Evolutionary conservation across 2,797 vertebrate species (phyloP), one percentile per base, ranked within the genome.

Genomic region (Channa striata): DNA sequence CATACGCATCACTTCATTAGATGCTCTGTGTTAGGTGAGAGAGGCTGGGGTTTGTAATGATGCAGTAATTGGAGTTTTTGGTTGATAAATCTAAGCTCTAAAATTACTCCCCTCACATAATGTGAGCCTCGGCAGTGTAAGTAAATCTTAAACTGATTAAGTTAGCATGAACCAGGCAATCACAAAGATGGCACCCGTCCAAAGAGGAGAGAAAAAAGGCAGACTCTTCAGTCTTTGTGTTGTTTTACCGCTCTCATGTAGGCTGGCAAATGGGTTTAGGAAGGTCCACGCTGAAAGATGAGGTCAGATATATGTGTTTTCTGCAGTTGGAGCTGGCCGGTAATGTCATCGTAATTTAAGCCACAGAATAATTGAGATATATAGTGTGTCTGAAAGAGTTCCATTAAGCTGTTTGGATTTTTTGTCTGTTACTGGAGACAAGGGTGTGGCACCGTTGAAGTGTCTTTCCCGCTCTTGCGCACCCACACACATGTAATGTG

Each of bases 71-170:
- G 96, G 96, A 96, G 96, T 98, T 97, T 30, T 97, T 90, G 97
- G 95, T 97, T 97, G 97, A 98, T 97, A 97, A 97, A 97, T 98
- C 96, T 96, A 95, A 97, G 96, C 96, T 96, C 95, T 90, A 91
- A 96, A 97, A 97, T 97, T 96, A 97, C 97, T 97, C 96, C 95
- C 95, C 95, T 96, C 96, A 96, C 96, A 97, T 96, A 96, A 97
- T 96, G 96, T 95, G 95, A 96, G 94, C 93, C 96, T 97, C 96
- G 94, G 96, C 96, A 96, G 95, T 97, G 97, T 97, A 97, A 97
- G 96, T 97, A 97, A 97, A 97, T 96, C 96, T 97, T 96, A 96
- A 97, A 97, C 96, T 98, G 97, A 97, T 98, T 98, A 98, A 97
- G 91, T 97, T 97, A 96, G 96, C 96, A 96, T 96, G 96, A 97